phyloP scores from a whole-genome alignment of 2,797 vertebrate species.

The Xerus rutilus region DNA sequence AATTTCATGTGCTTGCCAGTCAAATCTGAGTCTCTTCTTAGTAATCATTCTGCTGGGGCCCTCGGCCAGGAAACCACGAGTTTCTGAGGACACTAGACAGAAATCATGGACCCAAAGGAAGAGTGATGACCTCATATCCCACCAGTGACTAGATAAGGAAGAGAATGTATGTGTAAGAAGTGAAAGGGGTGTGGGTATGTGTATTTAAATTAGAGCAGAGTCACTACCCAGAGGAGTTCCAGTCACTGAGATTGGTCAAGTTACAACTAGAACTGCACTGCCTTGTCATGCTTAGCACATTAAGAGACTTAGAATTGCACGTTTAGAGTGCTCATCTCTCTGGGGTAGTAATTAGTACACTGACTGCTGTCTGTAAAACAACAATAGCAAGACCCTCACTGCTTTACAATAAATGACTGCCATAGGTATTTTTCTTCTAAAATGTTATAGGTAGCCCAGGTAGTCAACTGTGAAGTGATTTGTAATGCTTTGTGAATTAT shows the following conservation, averaged over 20 bases:
- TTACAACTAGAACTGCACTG: slow-evolving; percentile 55
- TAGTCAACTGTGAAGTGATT: neutral
- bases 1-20: slow-evolving; percentile 19
- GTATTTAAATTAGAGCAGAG: slow-evolving; percentile 49
- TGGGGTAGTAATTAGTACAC: slow-evolving; percentile 58
- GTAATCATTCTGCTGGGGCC: neutral
- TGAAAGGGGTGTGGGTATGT: neutral
- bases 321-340: neutral
- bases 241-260: slow-evolving; percentile 71
- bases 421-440: slow-evolving; percentile 49
- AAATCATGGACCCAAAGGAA: neutral
- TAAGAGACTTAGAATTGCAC: slow-evolving; percentile 11
- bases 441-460: slow-evolving; percentile 19
- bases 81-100: neutral
- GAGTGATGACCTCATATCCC: neutral
- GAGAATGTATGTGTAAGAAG: neutral
- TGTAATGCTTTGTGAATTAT: slow-evolving; percentile 34
- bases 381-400: neutral
- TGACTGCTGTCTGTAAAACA: slow-evolving; percentile 45
- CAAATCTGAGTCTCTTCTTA: slow-evolving; percentile 38
- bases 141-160: slow-evolving; percentile 13
- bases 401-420: slow-evolving; percentile 40
- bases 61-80: neutral
- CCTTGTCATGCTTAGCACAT: slow-evolving; percentile 56
- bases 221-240: slow-evolving; percentile 56